Percentiles rank a stretch among this genome's conserved stretches.
phyloP scores from a whole-genome alignment of 1,140 invertebrate genomes.

The Physella acuta region DNA sequence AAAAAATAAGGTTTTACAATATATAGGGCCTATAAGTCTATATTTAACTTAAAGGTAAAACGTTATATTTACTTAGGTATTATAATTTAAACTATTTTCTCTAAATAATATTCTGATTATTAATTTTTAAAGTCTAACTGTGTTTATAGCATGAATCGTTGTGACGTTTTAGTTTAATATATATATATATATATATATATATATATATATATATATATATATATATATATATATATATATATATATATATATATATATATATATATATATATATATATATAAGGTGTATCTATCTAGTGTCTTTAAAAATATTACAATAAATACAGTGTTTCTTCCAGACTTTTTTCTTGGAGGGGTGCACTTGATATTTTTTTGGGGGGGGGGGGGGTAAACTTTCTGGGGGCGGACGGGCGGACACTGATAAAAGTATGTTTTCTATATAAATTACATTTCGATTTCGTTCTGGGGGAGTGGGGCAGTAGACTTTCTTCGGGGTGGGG shows the following conservation, averaged over 20 bases:
- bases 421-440: not conserved
- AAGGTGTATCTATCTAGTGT: not conserved
- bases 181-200: conserved; percentile 13
- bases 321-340: not conserved
- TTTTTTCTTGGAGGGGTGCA: no score
- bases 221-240: conserved; percentile 15
- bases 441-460: not conserved
- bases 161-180: not conserved
- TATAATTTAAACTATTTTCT: no score
- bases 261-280: conserved; percentile 9
- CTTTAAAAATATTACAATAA: not conserved
- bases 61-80: no score
- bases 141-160: not conserved
- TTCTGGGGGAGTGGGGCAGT: no score
- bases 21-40: no score
- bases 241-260: not conserved
- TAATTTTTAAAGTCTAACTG: no score
- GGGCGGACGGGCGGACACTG: no score
- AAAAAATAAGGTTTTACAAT: no score
- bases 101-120: no score
- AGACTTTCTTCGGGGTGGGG: no score
- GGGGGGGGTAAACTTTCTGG: not conserved
- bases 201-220: conserved; percentile 16
- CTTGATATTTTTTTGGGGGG: not conserved
- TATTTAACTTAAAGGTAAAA: no score